A percentile compares a stretch with the other conserved stretches of the same genome.
These are phyloP conservation scores for Philhelius pedissequus DNA, from an alignment of 2,888 invertebrate species.

Conservation along the genomic window DNA sequence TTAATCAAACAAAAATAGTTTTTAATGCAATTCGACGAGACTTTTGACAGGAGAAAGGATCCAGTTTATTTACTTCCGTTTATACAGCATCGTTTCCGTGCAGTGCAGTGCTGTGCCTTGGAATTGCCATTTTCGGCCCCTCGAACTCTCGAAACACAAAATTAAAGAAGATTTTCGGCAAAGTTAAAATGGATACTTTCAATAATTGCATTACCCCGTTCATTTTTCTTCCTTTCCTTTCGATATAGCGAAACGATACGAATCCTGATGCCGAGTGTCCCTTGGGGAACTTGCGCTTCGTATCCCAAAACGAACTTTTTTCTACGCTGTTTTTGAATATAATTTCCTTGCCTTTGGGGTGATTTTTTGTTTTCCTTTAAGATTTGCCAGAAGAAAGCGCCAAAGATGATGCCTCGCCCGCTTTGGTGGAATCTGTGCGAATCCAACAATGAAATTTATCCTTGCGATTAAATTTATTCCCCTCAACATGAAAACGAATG, in stretches of 20 bases:
- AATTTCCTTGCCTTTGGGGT: slow-evolving; percentile 34
- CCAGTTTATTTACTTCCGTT: slow-evolving; percentile 47
- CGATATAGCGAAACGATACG: background rate
- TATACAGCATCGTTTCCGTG: too few species aligned
- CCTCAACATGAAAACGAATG: too few species aligned
- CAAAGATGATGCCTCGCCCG: slow-evolving; percentile 12
- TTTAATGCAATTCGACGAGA: slow-evolving; percentile 67
- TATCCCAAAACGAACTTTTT: slow-evolving; percentile 26
- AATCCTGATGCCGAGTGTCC: slow-evolving; percentile 35
- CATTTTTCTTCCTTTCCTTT: slow-evolving; percentile 38
- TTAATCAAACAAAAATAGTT: slow-evolving; percentile 68
- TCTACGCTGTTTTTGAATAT: slow-evolving; percentile 7
- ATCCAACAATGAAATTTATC: slow-evolving; percentile 56
- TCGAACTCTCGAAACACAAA: background rate
- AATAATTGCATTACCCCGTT: slow-evolving; percentile 68
- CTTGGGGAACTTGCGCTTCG: slow-evolving; percentile 43
- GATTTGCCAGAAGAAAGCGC: slow-evolving; percentile 48
- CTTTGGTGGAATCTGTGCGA: slow-evolving; percentile 28
- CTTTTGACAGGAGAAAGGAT: slow-evolving; percentile 49
- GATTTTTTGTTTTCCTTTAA: slow-evolving; percentile 59
- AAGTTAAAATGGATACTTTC: slow-evolving; percentile 68
- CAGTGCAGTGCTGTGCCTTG: too few species aligned
- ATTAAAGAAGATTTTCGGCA: slow-evolving; percentile 64
- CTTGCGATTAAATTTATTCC: slow-evolving; percentile 56
- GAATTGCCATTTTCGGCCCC: background rate